Evolutionary conservation across 2,888 invertebrate genomes (phyloP), one percentile per base, ranked within the genome.

Genomic region (Linyphia triangularis): DNA sequence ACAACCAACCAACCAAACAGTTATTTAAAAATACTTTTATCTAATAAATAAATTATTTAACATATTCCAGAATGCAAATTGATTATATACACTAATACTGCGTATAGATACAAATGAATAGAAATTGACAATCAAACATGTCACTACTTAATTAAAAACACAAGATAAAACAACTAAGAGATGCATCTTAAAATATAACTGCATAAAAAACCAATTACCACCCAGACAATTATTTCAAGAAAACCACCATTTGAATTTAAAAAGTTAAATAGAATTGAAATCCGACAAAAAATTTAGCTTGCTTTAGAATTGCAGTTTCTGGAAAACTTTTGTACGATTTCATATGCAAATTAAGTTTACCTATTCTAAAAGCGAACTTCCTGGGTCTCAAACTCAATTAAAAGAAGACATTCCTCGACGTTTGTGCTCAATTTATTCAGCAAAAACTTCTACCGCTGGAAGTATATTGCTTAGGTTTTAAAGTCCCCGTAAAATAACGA

Each of bases 341-440:
- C n/a, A 43, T 43, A 70, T 70, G 70, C 24, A 40, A 43, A 70
- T 43, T 16, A 13, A 5, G 43, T 43, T 70, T 70, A n/a, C 33
- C 30, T 1, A 26, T 43, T 26, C 24, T 26, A 13, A 10, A 6
- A 28, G 43, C 22, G 7, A 24, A 43, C 13, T 10, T n/a, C 19
- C 33, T 19, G 33, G 24, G 40, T 26, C 26, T 1, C 0, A 1
- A 43, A 43, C 16, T 43, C 13, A 43, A 43, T 51, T 43, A 26
- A 51, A 70, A 70, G 22, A 24, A 24, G 24, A 16, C 43, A 24
- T 13, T 13, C 16, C 19, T 16, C n/a, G 51, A 4, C 1, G 24
- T 13, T 70, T 43, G 51, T 51, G 16, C 7, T 24, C 6, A 26
- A 70, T 26, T 70, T 43, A 43, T 70, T 43, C 43, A 19, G 33